phyloP scores from a whole-genome alignment of 2,888 invertebrate genomes.

The Leucophora obtusa region DNA sequence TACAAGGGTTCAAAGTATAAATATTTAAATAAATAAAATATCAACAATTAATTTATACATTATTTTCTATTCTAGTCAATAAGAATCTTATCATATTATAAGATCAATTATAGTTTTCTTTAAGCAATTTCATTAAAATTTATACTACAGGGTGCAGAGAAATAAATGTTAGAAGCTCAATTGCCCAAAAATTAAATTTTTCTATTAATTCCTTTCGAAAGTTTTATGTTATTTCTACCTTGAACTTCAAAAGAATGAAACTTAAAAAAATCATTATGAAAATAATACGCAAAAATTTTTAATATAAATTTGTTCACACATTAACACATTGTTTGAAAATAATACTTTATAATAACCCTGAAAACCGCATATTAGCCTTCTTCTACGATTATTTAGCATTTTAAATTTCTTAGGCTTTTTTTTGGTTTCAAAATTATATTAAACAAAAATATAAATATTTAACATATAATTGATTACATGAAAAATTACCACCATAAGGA shows the following conservation, averaged over 20 bases:
- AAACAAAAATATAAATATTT: conserved; percentile 7
- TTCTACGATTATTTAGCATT: neutral
- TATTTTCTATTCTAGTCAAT: too few species aligned
- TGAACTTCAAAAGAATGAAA: neutral
- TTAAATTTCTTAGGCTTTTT: neutral
- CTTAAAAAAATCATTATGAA: neutral
- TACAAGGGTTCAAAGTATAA: too few species aligned
- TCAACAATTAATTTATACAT: too few species aligned
- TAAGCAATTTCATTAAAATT: too few species aligned
- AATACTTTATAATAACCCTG: neutral
- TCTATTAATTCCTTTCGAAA: too few species aligned
- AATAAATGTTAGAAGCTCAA: too few species aligned
- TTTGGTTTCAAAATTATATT: neutral
- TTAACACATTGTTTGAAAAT: neutral
- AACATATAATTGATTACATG: conserved; percentile 9
- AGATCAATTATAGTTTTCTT: too few species aligned
- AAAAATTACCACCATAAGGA: conserved; percentile 6
- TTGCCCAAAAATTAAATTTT: too few species aligned
- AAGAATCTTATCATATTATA: too few species aligned
- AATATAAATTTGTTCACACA: too few species aligned
- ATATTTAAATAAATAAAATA: too few species aligned
- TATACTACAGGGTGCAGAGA: too few species aligned
- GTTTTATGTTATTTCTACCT: neutral
- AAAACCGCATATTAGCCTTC: neutral
- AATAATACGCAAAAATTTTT: neutral